Conservation (phyloP, 2,888 invertebrate genomes). For the Heliconius cydno region DNA sequence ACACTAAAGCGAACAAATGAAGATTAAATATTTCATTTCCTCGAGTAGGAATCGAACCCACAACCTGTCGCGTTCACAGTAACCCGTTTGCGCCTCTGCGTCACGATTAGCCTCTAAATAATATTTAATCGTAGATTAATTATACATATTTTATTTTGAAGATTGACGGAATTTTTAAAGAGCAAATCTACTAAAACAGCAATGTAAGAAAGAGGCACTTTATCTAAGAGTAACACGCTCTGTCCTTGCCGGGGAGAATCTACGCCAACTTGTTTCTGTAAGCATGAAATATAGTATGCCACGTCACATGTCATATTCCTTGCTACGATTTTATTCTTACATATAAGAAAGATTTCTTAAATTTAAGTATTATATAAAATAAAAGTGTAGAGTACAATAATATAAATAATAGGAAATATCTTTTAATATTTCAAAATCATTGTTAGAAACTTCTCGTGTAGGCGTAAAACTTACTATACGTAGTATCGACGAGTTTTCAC, state of each 20-base stretch:
- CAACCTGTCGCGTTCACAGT: too few species aligned
- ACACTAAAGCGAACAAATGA: too few species aligned
- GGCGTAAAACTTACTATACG: background rate
- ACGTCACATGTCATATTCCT: slow-evolving; percentile 48
- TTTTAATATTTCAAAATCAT: slow-evolving; percentile 2
- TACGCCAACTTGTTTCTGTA: slow-evolving; percentile 63
- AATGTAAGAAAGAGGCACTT: slow-evolving; percentile 48
- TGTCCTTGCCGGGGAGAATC: slow-evolving; percentile 56
- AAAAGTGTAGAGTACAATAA: background rate
- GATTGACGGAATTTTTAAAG: slow-evolving; percentile 2
- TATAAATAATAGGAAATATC: background rate
- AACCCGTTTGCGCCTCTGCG: too few species aligned
- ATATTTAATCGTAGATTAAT: background rate
- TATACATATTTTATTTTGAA: background rate
- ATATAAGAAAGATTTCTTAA: slow-evolving; percentile 39
- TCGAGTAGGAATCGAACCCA: too few species aligned
- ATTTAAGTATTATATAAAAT: background rate
- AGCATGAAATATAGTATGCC: slow-evolving; percentile 70
- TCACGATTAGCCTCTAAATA: too few species aligned
- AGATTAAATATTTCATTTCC: too few species aligned
- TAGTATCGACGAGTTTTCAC: slow-evolving; percentile 43
- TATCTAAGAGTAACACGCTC: slow-evolving; percentile 66
- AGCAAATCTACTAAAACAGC: slow-evolving; percentile 33
- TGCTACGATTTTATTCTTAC: slow-evolving; percentile 41
- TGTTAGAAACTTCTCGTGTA: slow-evolving; percentile 10